A percentile compares a stretch with the other conserved stretches of the same genome.
phyloP scores from a whole-genome alignment of 1,140 invertebrate species.

The Saccostrea glomerata region DNA sequence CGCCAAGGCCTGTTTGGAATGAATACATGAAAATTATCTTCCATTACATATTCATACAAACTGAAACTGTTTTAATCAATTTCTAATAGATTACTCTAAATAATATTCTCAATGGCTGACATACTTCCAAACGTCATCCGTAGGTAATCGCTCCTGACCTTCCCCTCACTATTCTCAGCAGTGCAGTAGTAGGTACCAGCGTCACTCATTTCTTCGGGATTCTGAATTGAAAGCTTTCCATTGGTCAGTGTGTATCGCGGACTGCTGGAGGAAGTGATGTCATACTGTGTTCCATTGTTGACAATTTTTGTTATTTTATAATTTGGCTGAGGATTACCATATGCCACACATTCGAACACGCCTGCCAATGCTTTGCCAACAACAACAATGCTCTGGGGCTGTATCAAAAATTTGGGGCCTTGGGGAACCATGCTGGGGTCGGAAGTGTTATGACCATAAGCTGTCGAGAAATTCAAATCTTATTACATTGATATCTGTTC shows the following conservation, averaged over 20 bases:
- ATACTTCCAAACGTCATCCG: constrained; percentile 91
- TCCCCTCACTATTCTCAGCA: constrained; percentile 93
- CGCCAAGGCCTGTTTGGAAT: constrained; percentile 58
- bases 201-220: constrained; percentile 86
- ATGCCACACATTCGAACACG: constrained; percentile 86
- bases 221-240: constrained; percentile 92
- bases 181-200: constrained; percentile 95
- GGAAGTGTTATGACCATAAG: constrained; percentile 58
- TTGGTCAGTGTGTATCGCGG: constrained; percentile 94
- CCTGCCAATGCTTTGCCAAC: constrained; percentile 51
- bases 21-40: not conserved
- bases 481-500: not conserved
- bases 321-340: constrained; percentile 92
- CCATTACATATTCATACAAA: no score
- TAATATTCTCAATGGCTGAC: constrained; percentile 36
- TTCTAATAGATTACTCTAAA: no score
- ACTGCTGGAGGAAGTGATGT: constrained; percentile 54
- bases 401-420: constrained; percentile 60
- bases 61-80: no score
- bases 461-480: constrained; percentile 37
- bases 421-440: constrained; percentile 52
- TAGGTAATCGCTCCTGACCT: constrained; percentile 92
- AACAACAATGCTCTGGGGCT: constrained; percentile 57
- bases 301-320: constrained; percentile 82
- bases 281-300: constrained; percentile 78